These are phyloP conservation scores for Sus cebifrons DNA, from an alignment of 2,797 vertebrate species.

Conservation along the genomic window DNA sequence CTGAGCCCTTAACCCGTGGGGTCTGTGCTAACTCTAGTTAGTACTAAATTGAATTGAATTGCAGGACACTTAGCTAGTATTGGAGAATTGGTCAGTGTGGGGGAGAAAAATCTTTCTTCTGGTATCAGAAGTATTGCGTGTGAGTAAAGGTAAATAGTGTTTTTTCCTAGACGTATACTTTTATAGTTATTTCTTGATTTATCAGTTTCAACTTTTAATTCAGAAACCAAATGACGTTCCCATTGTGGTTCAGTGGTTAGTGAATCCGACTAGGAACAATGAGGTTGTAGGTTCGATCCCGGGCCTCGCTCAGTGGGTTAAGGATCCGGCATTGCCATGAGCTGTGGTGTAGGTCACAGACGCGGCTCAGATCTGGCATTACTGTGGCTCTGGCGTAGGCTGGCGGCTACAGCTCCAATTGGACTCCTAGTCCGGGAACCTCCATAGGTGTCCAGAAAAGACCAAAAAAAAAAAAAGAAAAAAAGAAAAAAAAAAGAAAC, in stretches of 20 bases:
- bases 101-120: background rate
- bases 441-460: no score
- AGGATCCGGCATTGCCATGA: no score
- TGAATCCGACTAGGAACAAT: no score
- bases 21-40: background rate
- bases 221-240: background rate
- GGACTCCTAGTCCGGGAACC: no score
- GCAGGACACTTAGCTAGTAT: background rate
- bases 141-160: background rate
- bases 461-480: no score
- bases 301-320: no score
- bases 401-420: no score
- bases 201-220: constrained; percentile 17
- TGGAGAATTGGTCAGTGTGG: background rate
- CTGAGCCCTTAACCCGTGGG: background rate
- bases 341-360: no score
- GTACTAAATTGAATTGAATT: background rate
- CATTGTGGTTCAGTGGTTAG: no score
- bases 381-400: no score
- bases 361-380: no score
- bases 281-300: no score
- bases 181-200: constrained; percentile 1
- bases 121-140: background rate
- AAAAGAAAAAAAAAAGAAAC: background rate
- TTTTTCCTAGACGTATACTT: background rate